Evolutionary conservation across 1,140 invertebrate genomes (phyloP).

Genomic region (Apis laboriosa): DNA sequence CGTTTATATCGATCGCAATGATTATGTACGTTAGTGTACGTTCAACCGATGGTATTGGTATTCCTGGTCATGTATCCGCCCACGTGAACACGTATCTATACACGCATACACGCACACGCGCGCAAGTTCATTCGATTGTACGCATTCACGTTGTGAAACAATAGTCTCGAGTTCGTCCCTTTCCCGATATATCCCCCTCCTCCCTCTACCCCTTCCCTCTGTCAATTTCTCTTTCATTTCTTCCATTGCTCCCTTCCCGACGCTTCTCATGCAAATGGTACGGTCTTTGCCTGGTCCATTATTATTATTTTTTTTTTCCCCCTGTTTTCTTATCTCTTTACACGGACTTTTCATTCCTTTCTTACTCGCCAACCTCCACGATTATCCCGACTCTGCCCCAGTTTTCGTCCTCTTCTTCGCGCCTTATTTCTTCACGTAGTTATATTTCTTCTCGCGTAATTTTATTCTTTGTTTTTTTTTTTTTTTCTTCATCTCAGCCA

Average conservation of each 20-base stretch:
- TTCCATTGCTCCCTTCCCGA: background rate
- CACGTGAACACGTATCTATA: background rate
- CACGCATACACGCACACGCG: background rate
- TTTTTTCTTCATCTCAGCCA: background rate
- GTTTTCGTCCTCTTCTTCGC: background rate
- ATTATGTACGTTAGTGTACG: too few species aligned
- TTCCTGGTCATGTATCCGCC: too few species aligned
- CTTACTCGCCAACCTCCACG: too few species aligned
- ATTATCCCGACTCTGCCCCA: background rate
- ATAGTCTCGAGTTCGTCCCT: constrained; percentile 33
- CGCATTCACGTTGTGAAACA: constrained; percentile 61
- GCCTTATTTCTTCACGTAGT: background rate
- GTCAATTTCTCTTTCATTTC: constrained; percentile 15
- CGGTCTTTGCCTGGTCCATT: background rate
- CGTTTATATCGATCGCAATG: too few species aligned
- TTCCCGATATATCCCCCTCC: constrained; percentile 13
- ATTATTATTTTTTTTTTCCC: background rate
- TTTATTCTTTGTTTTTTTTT: background rate
- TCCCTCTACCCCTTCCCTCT: background rate
- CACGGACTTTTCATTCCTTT: background rate
- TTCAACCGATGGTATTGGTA: background rate
- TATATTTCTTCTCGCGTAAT: background rate
- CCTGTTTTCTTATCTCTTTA: background rate
- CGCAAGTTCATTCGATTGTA: constrained; percentile 19
- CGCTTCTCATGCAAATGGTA: background rate